These are phyloP conservation scores for Poecilia gillii DNA, from an alignment of 2,797 vertebrate species.

Conservation along the genomic window DNA sequence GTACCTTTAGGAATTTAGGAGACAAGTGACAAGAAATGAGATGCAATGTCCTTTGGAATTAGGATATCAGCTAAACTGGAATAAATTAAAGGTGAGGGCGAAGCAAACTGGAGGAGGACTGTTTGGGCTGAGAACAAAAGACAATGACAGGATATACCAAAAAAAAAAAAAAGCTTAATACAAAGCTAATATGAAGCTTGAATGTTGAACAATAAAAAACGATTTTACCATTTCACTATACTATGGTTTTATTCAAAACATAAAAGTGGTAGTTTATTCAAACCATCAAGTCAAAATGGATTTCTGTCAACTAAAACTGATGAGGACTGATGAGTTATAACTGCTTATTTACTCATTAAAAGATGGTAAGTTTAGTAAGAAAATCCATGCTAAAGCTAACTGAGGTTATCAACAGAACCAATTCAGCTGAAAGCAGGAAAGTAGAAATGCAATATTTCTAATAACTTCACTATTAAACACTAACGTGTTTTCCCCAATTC, in stretches of 20 bases:
- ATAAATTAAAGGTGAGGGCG: conserved; percentile 91
- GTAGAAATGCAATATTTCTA: neutral
- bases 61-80: conserved; percentile 91
- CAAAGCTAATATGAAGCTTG: too few relatives aligned
- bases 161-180: neutral
- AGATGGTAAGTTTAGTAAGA: neutral
- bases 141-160: conserved; percentile 16
- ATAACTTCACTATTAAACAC: neutral
- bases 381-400: neutral
- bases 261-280: too few relatives aligned
- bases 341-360: neutral
- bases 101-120: conserved; percentile 64
- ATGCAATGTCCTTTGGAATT: conserved; percentile 99
- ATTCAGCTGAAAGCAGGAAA: neutral
- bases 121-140: conserved; percentile 33
- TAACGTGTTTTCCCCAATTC: neutral
- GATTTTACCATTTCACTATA: too few relatives aligned
- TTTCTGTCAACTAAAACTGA: neutral
- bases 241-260: too few relatives aligned
- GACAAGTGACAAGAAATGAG: conserved; percentile 99
- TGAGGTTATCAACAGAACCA: neutral
- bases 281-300: neutral
- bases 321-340: neutral
- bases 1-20: conserved; percentile 99
- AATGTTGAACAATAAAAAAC: too few relatives aligned